Evolutionary conservation across 2,888 invertebrate species (phyloP).

Genomic region (Microctonus aethiopoides): DNA sequence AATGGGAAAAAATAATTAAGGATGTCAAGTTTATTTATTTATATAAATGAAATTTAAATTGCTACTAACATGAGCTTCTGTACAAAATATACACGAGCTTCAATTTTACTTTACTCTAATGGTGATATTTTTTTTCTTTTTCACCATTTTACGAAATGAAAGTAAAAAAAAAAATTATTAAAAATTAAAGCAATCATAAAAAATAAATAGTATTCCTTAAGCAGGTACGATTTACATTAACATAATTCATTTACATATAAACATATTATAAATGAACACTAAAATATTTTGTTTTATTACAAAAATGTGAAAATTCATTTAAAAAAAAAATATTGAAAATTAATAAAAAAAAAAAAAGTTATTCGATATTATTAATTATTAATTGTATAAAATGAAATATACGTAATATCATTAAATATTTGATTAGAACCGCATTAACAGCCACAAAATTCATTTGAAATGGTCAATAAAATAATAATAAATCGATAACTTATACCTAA

Average conservation of each 20-base stretch:
- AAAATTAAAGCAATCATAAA: slow-evolving; percentile 37
- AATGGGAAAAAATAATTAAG: neutral
- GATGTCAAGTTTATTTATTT: neutral
- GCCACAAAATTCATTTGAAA: neutral
- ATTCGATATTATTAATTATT: too few relatives aligned
- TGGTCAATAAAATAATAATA: neutral
- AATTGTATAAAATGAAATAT: too few relatives aligned
- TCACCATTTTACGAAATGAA: slow-evolving; percentile 35
- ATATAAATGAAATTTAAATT: neutral
- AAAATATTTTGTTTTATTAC: too few relatives aligned
- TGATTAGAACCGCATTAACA: too few relatives aligned
- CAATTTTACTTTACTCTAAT: neutral
- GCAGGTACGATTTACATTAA: slow-evolving; percentile 61
- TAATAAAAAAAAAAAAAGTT: too few relatives aligned
- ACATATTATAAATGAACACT: neutral
- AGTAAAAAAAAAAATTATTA: slow-evolving; percentile 16
- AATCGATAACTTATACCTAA: neutral
- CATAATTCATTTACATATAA: slow-evolving; percentile 8
- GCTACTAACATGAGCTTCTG: slow-evolving; percentile 34
- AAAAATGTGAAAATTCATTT: too few relatives aligned
- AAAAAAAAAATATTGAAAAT: too few relatives aligned
- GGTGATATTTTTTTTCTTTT: slow-evolving; percentile 29
- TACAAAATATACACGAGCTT: slow-evolving; percentile 50
- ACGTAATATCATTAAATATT: too few relatives aligned
- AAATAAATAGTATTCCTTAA: slow-evolving; percentile 65